Percentiles rank a stretch among this genome's conserved stretches.
Evolutionary conservation across 2,797 vertebrate species (phyloP).

Genomic region (Poecile montanus): DNA sequence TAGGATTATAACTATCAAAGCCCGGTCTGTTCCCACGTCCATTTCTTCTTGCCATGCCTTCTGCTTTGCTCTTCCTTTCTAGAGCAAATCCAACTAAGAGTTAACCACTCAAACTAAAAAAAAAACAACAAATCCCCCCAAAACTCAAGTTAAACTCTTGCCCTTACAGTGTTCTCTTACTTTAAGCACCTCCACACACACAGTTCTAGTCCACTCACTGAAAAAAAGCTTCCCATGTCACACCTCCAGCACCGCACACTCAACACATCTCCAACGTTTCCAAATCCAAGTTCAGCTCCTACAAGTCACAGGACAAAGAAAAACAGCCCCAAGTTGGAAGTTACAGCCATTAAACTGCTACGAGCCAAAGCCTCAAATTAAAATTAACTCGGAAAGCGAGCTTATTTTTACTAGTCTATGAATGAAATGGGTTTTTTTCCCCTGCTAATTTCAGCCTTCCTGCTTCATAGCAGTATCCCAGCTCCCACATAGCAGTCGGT

Average conservation of each 20-base stretch:
- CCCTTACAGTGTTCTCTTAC: rapidly evolving
- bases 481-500: rapidly evolving
- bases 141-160: rapidly evolving
- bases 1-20: neutral
- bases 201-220: rapidly evolving
- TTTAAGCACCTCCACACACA: neutral
- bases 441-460: neutral
- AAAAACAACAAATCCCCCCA: rapidly evolving
- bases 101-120: neutral
- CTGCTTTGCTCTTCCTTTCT: neutral
- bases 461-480: neutral
- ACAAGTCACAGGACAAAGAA: rapidly evolving
- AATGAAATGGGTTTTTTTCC: rapidly evolving
- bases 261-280: rapidly evolving
- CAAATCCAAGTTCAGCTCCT: neutral
- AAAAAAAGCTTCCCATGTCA: rapidly evolving
- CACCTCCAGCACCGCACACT: neutral
- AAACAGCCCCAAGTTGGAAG: neutral
- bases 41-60: neutral
- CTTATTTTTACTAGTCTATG: neutral
- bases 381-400: rapidly evolving
- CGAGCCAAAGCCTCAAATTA: neutral
- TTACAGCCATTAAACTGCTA: neutral
- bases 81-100: neutral
- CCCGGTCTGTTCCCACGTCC: rapidly evolving